These are phyloP conservation scores for Poeciliopsis turneri DNA, from an alignment of 2,797 vertebrate species.

Conservation along the genomic window DNA sequence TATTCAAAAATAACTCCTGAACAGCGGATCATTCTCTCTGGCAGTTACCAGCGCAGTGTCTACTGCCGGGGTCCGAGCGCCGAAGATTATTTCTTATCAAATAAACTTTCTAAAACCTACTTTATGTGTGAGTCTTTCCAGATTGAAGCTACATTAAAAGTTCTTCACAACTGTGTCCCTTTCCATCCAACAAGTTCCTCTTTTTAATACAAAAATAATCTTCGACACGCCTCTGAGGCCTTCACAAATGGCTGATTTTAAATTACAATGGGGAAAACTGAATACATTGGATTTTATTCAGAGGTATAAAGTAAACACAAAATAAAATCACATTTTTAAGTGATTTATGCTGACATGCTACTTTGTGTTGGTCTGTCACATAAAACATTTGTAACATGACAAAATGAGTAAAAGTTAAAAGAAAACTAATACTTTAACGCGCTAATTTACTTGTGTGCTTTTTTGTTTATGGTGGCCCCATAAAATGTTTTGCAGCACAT, in stretches of 20 bases:
- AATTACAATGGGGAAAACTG: not conserved
- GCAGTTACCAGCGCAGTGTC: too few relatives aligned
- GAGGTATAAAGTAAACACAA: not conserved
- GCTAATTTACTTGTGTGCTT: conserved; percentile 2
- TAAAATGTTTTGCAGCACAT: conserved; percentile 35
- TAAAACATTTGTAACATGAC: not conserved
- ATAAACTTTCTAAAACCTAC: too few relatives aligned
- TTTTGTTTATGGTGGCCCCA: conserved; percentile 42
- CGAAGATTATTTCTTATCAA: too few relatives aligned
- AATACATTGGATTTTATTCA: not conserved
- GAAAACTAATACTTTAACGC: not conserved
- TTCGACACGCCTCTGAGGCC: not conserved
- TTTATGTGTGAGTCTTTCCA: too few relatives aligned
- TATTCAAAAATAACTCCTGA: too few relatives aligned
- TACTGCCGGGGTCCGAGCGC: too few relatives aligned
- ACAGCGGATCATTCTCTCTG: too few relatives aligned
- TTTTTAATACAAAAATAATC: not conserved
- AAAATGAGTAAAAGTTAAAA: not conserved
- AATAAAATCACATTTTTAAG: not conserved
- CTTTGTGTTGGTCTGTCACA: not conserved
- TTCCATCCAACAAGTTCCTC: not conserved
- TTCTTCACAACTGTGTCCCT: not conserved
- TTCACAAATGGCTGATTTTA: not conserved
- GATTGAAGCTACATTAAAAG: not conserved
- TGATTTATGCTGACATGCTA: not conserved